These are phyloP conservation scores for Aradus depressus DNA, from an alignment of 2,888 invertebrate species.

Conservation along the genomic window DNA sequence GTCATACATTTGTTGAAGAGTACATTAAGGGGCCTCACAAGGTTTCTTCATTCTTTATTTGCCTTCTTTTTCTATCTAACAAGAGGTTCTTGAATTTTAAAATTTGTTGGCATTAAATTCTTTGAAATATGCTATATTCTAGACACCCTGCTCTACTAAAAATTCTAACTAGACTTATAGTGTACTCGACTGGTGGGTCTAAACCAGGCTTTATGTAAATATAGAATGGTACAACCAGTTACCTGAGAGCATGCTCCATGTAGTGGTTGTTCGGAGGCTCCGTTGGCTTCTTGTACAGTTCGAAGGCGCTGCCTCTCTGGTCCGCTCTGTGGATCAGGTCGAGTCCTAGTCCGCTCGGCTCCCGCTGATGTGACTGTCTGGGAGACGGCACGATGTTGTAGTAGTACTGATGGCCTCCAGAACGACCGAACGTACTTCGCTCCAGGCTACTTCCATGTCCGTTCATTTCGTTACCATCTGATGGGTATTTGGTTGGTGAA, in stretches of 20 bases:
- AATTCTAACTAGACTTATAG: too few species aligned
- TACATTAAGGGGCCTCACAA: too few species aligned
- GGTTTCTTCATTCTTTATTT: too few species aligned
- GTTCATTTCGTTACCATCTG: conserved; percentile 29
- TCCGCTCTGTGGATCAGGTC: conserved; percentile 76
- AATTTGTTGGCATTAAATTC: too few species aligned
- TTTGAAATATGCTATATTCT: too few species aligned
- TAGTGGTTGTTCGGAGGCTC: conserved; percentile 34
- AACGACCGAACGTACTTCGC: conserved; percentile 36
- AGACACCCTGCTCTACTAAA: too few species aligned
- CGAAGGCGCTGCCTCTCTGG: conserved; percentile 89
- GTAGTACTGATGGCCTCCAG: conserved; percentile 39
- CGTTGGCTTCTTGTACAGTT: conserved; percentile 81
- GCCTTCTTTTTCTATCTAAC: too few species aligned
- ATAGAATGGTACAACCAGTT: too few species aligned
- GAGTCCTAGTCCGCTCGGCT: conserved; percentile 41
- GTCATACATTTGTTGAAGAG: too few species aligned
- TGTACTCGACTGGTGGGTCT: too few species aligned
- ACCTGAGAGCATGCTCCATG: conserved; percentile 34
- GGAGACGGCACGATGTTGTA: conserved; percentile 38
- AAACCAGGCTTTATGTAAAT: too few species aligned
- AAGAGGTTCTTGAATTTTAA: too few species aligned
- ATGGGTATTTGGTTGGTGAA: conserved; percentile 32
- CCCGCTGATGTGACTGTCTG: conserved; percentile 34
- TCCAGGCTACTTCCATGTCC: conserved; percentile 42